Percentiles rank a stretch among this genome's conserved stretches.
phyloP scores from a whole-genome alignment of 2,797 vertebrate species.

The Tokudaia tokunoshimensis region DNA sequence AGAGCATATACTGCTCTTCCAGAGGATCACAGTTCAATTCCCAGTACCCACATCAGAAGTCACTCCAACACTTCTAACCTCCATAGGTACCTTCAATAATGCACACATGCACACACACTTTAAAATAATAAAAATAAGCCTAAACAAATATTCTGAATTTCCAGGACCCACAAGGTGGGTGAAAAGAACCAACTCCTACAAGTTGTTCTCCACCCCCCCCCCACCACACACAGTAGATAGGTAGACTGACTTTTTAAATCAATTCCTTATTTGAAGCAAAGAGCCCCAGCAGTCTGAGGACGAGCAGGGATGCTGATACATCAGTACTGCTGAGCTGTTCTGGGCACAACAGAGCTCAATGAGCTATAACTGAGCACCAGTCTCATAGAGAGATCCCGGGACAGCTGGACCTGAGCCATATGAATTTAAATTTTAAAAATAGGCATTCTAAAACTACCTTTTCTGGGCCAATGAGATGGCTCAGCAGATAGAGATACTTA shows the following conservation, averaged over 20 bases:
- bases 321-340: slow-evolving; percentile 36
- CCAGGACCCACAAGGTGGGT: neutral
- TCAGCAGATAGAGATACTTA: neutral
- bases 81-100: neutral
- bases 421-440: slow-evolving; percentile 84
- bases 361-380: slow-evolving; percentile 77
- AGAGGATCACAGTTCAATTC: neutral
- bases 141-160: neutral
- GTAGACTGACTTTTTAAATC: neutral
- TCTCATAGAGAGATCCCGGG: slow-evolving; percentile 76
- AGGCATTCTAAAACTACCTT: slow-evolving; percentile 85
- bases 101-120: neutral
- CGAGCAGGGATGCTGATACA: neutral
- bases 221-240: neutral
- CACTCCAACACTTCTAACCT: neutral
- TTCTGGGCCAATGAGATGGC: slow-evolving; percentile 58
- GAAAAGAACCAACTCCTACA: neutral
- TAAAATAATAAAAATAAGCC: neutral
- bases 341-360: slow-evolving; percentile 40
- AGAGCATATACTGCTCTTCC: neutral
- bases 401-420: slow-evolving; percentile 75
- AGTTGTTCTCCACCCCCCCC: neutral
- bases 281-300: neutral
- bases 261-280: neutral
- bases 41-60: neutral